Evolutionary conservation across 2,113 vertebrate genomes (phyloP), one percentile per base, ranked within the genome.

Genomic region (Coryphaenoides rupestris): DNA sequence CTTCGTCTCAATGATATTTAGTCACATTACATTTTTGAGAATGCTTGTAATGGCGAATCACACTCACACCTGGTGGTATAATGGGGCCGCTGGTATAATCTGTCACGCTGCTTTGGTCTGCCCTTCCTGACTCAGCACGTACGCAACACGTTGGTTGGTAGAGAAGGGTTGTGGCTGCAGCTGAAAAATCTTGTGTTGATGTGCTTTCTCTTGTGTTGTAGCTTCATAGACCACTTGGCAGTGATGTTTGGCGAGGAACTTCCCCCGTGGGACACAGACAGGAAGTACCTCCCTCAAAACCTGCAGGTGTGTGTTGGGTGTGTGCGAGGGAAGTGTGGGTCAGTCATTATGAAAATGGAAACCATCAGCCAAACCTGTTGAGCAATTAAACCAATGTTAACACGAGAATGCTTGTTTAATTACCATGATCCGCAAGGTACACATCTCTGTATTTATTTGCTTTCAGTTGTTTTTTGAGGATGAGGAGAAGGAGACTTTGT

Each of bases 381-480:
- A 40, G 33, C 33, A 17, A 17, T 50, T 14, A 13, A 6, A 50
- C n/a, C 47, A 50, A 50, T n/a, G 15, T 17, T n/a, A 50, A 24
- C 10, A 6, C 12, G 2, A 55, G 14, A 55, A 22, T 9, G 21
- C 13, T 14, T 13, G 14, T 23, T 9, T 14, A 4, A 2, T 55
- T 55, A 21, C 21, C 12, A 21, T 21, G 12, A 21, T 19, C 12
- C 3, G 13, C 6, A 23, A 21, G 14, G 10, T 14, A 55, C 28
- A 3, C 28, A 10, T 19, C 5, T 2, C 40, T 19, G 54, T 5
- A 1, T 10, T 59, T 21, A 5, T 47, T 24, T 50, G 12, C n/a
- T 69, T 17, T 28, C 62, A 98, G 97, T 66, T 99, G 53, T 98
- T 92, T 67, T 97, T 95, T 90, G 97, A 98, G 81, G 94, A 96